phyloP scores from a whole-genome alignment of 2,797 vertebrate genomes.

The Melanotaenia boesemani region DNA sequence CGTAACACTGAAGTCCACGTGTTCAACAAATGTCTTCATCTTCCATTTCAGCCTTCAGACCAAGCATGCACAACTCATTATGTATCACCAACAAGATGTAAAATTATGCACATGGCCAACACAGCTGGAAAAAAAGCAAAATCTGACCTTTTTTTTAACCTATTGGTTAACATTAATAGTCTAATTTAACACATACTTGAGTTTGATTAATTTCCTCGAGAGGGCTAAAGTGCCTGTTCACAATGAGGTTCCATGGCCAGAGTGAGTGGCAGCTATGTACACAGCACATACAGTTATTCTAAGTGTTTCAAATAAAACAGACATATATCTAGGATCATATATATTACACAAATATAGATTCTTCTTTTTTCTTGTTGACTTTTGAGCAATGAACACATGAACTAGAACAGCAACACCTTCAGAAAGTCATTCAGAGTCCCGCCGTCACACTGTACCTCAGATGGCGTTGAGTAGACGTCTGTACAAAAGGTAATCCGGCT shows the following conservation, averaged over 20 bases:
- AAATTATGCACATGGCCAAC: constrained; percentile 54
- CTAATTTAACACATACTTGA: constrained; percentile 53
- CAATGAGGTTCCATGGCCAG: constrained; percentile 56
- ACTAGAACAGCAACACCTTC: constrained; percentile 71
- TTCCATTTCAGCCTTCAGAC: constrained; percentile 49
- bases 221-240: constrained; percentile 52
- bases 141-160: constrained; percentile 31
- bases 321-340: constrained; percentile 68
- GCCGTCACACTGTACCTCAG: constrained; percentile 67
- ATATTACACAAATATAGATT: constrained; percentile 83
- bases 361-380: constrained; percentile 69
- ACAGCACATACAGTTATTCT: constrained; percentile 70
- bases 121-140: constrained; percentile 38
- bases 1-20: constrained; percentile 56
- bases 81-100: constrained; percentile 60
- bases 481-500: constrained; percentile 84
- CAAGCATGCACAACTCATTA: constrained; percentile 63
- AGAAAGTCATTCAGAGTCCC: constrained; percentile 78
- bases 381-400: constrained; percentile 76
- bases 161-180: constrained; percentile 50
- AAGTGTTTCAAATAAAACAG: constrained; percentile 67
- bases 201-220: constrained; percentile 43
- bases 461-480: constrained; percentile 77
- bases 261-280: constrained; percentile 73
- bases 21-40: constrained; percentile 30